Evolutionary conservation across 1,140 invertebrate species (phyloP).

Genomic region (Brachionus calyciflorus): DNA sequence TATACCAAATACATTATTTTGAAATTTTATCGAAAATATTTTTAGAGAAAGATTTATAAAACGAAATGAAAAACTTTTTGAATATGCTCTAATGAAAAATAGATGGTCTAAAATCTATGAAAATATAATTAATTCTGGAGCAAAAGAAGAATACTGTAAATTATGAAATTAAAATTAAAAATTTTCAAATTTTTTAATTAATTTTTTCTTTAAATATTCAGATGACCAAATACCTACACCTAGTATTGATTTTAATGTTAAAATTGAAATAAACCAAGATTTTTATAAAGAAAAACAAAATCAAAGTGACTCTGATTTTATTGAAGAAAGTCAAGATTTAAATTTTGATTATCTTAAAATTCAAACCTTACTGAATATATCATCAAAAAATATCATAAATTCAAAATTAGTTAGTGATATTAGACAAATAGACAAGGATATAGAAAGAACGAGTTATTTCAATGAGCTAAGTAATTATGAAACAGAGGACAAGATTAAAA

Average conservation of each 20-base stretch:
- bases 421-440: slow-evolving; percentile 37
- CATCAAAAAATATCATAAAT: background rate
- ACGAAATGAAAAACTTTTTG: slow-evolving; percentile 17
- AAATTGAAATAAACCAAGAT: slow-evolving; percentile 3
- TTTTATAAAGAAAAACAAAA: background rate
- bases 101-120: slow-evolving; percentile 23
- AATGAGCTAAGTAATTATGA: background rate
- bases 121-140: background rate
- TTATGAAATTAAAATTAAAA: too few species aligned
- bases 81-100: slow-evolving; percentile 17
- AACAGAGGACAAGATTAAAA: background rate
- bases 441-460: slow-evolving; percentile 29
- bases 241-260: background rate
- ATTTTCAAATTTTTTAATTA: background rate
- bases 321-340: slow-evolving; percentile 28
- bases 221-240: background rate
- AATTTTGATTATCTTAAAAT: slow-evolving; percentile 36
- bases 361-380: slow-evolving; percentile 7
- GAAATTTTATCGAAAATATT: background rate
- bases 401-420: slow-evolving; percentile 27
- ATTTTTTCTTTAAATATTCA: background rate
- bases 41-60: slow-evolving; percentile 40
- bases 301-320: background rate
- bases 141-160: slow-evolving; percentile 19
- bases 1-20: too few species aligned